Conservation (phyloP, 2,797 vertebrate genomes). For the Gymnopithys bicolor region DNA sequence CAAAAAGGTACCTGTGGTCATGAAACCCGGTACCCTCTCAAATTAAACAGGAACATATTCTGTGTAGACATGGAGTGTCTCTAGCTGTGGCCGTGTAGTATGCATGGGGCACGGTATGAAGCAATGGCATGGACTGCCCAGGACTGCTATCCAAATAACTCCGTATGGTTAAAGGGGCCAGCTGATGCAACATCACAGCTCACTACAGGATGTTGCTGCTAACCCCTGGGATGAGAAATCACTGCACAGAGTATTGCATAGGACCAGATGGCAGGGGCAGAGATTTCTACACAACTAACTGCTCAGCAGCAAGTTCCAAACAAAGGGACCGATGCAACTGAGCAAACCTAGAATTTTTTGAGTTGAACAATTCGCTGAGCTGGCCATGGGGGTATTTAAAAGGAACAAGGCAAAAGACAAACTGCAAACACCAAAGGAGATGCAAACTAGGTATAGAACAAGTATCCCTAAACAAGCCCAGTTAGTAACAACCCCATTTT, state of each 20-base stretch:
- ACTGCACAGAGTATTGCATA: neutral
- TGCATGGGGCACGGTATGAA: accelerated
- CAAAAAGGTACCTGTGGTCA: neutral
- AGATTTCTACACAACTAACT: neutral
- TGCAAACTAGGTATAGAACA: neutral
- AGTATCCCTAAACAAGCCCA: neutral
- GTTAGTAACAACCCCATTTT: neutral
- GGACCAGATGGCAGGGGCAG: neutral
- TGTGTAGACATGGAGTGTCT: neutral
- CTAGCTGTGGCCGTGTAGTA: accelerated
- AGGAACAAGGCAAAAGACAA: neutral
- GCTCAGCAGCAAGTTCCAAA: neutral
- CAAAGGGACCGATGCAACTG: neutral
- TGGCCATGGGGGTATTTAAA: neutral
- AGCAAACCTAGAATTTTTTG: neutral
- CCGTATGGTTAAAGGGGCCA: neutral
- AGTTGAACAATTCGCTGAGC: neutral
- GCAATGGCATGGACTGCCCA: accelerated
- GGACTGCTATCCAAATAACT: accelerated
- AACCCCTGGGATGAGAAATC: neutral
- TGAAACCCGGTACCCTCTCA: neutral
- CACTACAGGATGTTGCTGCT: neutral
- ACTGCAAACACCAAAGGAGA: neutral
- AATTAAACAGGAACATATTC: neutral
- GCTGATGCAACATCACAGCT: neutral